Evolutionary conservation across 2,797 vertebrate genomes (phyloP), one percentile per base, ranked within the genome.

Genomic region (Anabas testudineus): DNA sequence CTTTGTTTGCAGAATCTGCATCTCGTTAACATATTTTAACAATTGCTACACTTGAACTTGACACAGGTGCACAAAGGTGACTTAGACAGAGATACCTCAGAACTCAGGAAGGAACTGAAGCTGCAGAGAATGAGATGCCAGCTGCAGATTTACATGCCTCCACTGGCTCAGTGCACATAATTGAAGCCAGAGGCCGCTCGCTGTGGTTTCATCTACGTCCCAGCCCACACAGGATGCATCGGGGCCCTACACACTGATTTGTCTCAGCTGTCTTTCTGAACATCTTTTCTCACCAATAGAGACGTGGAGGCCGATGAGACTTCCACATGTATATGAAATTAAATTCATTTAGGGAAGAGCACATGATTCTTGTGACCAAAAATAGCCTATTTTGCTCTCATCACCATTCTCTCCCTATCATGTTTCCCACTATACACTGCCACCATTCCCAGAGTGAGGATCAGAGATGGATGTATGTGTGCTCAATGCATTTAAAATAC

Each of bases 321-420:
- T 89, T 91, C 88, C 82, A 71, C 77, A 69, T 89, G 84, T 84
- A 83, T 85, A 90, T 84, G 82, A 87, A 88, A 90, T 85, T 83
- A 90, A 90, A 93, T 91, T 91, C 75, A 82, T 91, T 92, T 92
- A 93, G 62, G 90, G 86, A 90, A 81, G 69, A 90, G 86, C 76
- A 77, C 81, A 88, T 78, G 82, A 68, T 81, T 86, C 61, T 49
- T 74, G 61, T 87, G 84, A 87, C 82, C 85, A 83, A 82, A 57
- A 69, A 46, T 82, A 64, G 52, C 51, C 36, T 45, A 61, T 77
- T 84, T 68, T 43, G 19, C 67, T 56, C 47, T 41, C 24, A 47
- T 82, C 76, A 57, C 61, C 47, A 46, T 78, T 83, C 72, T 68
- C 30, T 49, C 37, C 34, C 34, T 9, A 34, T 43, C 16, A 37